Evolutionary conservation across 1,140 invertebrate genomes (phyloP).

Genomic region (Lineus longissimus): DNA sequence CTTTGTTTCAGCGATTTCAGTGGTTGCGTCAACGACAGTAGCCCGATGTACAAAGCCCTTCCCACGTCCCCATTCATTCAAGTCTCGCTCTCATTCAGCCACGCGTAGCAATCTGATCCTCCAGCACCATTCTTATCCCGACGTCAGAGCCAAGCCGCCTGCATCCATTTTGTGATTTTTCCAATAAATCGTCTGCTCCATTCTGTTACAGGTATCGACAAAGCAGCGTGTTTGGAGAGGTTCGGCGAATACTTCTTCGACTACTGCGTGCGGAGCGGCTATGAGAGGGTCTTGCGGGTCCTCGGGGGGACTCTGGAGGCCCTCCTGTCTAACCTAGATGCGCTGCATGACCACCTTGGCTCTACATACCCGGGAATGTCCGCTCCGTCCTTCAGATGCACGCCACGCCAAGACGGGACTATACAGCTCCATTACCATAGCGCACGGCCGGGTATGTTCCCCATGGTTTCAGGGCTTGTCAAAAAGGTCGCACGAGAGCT

Average conservation of each 20-base stretch:
- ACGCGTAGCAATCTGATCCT: too few species aligned
- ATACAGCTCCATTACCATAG: conserved; percentile 54
- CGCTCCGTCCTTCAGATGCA: conserved; percentile 55
- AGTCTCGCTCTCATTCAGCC: too few species aligned
- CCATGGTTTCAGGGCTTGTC: conserved; percentile 48
- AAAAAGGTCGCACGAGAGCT: conserved; percentile 78
- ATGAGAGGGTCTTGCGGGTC: conserved; percentile 48
- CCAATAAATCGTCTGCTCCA: background rate
- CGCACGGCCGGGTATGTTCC: conserved; percentile 45
- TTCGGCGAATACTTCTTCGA: conserved; percentile 76
- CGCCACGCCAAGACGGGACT: conserved; percentile 54
- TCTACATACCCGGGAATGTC: conserved; percentile 53
- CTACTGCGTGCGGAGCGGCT: conserved; percentile 50
- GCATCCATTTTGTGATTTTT: too few species aligned
- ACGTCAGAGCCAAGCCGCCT: too few species aligned
- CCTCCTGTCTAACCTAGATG: conserved; percentile 49
- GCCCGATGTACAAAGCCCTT: too few species aligned
- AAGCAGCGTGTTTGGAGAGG: conserved; percentile 81
- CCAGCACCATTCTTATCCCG: too few species aligned
- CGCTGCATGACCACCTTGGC: conserved; percentile 50
- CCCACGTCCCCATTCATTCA: too few species aligned
- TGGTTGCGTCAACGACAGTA: too few species aligned
- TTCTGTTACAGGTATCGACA: conserved; percentile 72
- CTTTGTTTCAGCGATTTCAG: too few species aligned
- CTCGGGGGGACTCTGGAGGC: conserved; percentile 43